Base-by-base conservation (phyloP, 2,797 vertebrate genomes). In the Enteromius mattozi region DNA sequence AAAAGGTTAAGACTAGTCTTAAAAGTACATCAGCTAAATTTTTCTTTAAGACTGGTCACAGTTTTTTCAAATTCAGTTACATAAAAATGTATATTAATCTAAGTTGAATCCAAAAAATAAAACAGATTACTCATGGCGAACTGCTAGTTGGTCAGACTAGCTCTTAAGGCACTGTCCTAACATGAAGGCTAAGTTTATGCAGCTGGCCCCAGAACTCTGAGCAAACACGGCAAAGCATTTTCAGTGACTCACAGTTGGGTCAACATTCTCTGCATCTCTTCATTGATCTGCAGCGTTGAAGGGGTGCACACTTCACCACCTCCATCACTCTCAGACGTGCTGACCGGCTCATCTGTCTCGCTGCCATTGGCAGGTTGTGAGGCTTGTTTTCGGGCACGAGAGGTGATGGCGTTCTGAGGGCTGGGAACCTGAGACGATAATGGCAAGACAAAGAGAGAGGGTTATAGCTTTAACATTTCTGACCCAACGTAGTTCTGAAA, bases 231-330 rank as follows among this genome's bases (percentile, higher is more conserved):
- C 59, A 37, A 35, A 27, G 35, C 7, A 68, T 21, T 65, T 42
- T 42, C 61, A 86, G 71, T 8, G 40, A 94, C 97, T 96, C 93
- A 99, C 98, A 99, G 94, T 86, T 99, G 98, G 92, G 96, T 97
- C 87, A 99, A 93, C 98, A 99, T 98, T 91, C 97, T 96, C 93
- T 99, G 98, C 98, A 99, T 97, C 92, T 99, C 98, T 92, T 99
- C 98, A 76, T 98, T 98, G 92, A 99, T 98, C 93, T 97, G 97
- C 93, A 96, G 96, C 93, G 97, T 96, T 0, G 98, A 95, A 78
- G 96, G 97, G 89, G 96, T 96, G 0, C 97, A 95, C 89, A 95
- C 96, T 51, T 97, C 97, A 70, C 91, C 93, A 17, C 94, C 94
- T 19, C 94, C 95, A 14, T 97, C 97, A 3, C 96, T 97, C 91